Evolutionary conservation across 2,797 vertebrate species (phyloP).

Genomic region (Sebastes trivittatus): DNA sequence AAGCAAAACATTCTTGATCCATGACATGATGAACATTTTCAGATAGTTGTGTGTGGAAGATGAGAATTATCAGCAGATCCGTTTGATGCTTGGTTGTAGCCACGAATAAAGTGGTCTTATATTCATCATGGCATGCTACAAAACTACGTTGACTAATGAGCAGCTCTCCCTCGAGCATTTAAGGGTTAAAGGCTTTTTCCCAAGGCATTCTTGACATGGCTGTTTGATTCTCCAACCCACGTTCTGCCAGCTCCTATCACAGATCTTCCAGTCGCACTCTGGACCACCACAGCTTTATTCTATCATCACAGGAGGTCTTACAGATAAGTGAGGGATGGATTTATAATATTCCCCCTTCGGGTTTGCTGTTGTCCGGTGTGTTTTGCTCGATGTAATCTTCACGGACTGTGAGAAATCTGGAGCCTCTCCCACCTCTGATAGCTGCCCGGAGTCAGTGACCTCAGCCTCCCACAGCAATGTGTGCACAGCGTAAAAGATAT

Average conservation of each 20-base stretch:
- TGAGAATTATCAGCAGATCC: background rate
- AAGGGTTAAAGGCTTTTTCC: background rate
- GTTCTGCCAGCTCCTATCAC: background rate
- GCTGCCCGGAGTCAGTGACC: constrained; percentile 12
- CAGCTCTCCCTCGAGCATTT: background rate
- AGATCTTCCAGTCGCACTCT: background rate
- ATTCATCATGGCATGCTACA: background rate
- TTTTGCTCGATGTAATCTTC: constrained; percentile 3
- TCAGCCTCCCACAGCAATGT: constrained; percentile 15
- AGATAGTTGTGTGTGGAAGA: background rate
- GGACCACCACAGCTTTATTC: background rate
- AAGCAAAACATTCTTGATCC: background rate
- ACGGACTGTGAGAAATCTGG: background rate
- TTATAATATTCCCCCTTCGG: constrained; percentile 1
- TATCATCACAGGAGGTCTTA: constrained; percentile 10
- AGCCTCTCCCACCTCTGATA: background rate
- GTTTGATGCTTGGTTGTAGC: background rate
- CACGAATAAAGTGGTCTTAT: background rate
- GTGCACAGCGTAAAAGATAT: background rate
- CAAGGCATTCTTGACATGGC: background rate
- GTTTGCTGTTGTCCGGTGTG: constrained; percentile 2
- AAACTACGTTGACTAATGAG: background rate
- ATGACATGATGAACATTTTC: background rate
- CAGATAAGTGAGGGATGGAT: constrained; percentile 16
- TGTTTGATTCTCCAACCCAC: constrained; percentile 7